These are phyloP conservation scores for Tipula unca DNA, from an alignment of 2,888 invertebrate genomes.

Conservation along the genomic window DNA sequence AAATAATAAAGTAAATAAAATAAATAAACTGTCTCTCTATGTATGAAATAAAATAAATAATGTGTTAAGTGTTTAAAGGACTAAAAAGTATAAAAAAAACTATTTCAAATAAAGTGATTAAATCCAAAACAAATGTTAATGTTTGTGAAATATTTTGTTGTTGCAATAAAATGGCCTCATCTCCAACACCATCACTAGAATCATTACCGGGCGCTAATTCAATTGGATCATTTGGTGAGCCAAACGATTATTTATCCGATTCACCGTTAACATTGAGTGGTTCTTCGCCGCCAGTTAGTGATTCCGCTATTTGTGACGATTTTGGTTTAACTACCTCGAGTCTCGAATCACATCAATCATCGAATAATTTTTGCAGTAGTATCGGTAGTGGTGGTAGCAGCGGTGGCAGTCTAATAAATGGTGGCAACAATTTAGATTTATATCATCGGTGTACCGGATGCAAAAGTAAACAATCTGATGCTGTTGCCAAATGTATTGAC, in stretches of 20 bases:
- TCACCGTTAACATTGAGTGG: conserved; percentile 77
- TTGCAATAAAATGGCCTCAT: conserved; percentile 77
- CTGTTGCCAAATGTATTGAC: conserved; percentile 92
- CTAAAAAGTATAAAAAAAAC: background rate
- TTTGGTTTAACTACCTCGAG: conserved; percentile 38
- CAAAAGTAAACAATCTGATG: conserved; percentile 89
- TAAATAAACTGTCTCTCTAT: conserved; percentile 3
- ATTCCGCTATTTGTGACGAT: conserved; percentile 72
- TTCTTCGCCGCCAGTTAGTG: conserved; percentile 78
- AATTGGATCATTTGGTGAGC: conserved; percentile 77
- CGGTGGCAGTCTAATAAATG: conserved; percentile 39
- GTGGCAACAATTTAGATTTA: conserved; percentile 55
- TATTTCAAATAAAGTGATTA: background rate
- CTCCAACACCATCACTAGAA: conserved; percentile 82
- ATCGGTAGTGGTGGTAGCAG: conserved; percentile 48
- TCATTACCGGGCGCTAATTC: conserved; percentile 80
- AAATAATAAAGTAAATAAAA: background rate
- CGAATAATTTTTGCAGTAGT: conserved; percentile 37
- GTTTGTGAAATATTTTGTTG: conserved; percentile 39
- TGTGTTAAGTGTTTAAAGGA: background rate
- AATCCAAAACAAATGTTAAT: conserved; percentile 14
- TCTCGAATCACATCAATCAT: conserved; percentile 35
- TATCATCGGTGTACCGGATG: conserved; percentile 87
- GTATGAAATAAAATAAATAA: background rate
- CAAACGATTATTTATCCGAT: conserved; percentile 66